Evolutionary conservation across 2,797 vertebrate species (phyloP), one percentile per base, ranked within the genome.

Genomic region (Micrastur ruficollis): DNA sequence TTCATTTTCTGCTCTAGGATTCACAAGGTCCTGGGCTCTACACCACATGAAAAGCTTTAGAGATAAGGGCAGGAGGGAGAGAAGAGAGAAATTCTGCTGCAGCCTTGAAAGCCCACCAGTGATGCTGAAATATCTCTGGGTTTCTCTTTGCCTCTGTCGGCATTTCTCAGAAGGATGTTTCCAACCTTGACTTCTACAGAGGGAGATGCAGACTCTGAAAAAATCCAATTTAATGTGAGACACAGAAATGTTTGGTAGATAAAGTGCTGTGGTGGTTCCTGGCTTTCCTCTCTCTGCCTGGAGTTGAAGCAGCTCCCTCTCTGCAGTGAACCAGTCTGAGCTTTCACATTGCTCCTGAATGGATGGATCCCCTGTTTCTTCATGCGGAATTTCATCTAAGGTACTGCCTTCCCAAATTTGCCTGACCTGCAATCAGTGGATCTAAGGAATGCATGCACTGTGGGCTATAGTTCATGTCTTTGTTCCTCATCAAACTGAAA

Each of bases 101-200:
- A 92, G 78, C 63, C 78, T 68, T 53, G 78, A 89, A 92, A 42
- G n/a, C 68, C 42, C 27, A 34, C 25, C 38, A 20, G 38, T 11
- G 56, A 65, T 65, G 71, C 86, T 94, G 90, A 72, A 92, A 74
- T 81, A 62, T 78, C 92, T 94, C 46, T 84, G 85, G 5, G 2
- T 36, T 95, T 56, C 70, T 81, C 46, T 90, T 46, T 84, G 73
- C 73, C 55, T 91, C 59, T 27, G 1, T 17, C 0, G 1, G 65
- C 63, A 32, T 65, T 95, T 90, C 71, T 95, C 87, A 88, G 72
- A 91, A 80, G 75, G 82, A 90, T 81, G 34, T 88, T 93, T 68
- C 84, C 79, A 75, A 19, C 75, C 85, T 93, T 95, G 87, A 68
- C 85, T 93, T 29, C 38, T 52, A 14, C 46, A 58, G 38, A 84